A percentile compares a stretch with the other conserved stretches of the same genome.
phyloP scores from a whole-genome alignment of 2,797 vertebrate genomes.

The Lophius americanus region DNA sequence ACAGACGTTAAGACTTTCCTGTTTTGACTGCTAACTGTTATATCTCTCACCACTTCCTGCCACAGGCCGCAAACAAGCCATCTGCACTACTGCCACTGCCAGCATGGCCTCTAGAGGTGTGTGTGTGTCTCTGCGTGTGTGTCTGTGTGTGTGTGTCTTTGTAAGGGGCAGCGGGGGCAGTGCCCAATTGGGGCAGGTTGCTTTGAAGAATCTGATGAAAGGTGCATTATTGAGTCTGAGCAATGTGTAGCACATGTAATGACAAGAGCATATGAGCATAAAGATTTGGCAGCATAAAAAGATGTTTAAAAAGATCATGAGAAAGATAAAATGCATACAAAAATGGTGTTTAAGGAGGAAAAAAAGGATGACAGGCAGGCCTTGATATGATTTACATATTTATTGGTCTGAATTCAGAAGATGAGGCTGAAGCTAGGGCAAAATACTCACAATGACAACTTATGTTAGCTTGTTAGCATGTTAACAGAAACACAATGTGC shows the following conservation, averaged over 20 bases:
- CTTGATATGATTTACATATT: no score
- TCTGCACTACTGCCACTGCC: constrained; percentile 64
- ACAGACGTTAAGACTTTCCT: constrained; percentile 20
- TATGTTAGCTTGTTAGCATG: no score
- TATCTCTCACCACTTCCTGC: constrained; percentile 55
- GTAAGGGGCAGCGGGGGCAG: constrained; percentile 14
- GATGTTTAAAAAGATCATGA: neutral
- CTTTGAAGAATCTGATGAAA: constrained; percentile 21
- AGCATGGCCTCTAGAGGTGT: constrained; percentile 52
- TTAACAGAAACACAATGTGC: no score
- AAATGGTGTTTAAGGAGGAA: neutral
- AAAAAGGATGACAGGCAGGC: neutral
- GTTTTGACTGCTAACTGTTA: constrained; percentile 40
- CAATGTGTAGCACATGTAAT: neutral
- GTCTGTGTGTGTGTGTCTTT: neutral
- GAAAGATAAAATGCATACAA: neutral
- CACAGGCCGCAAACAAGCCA: constrained; percentile 67
- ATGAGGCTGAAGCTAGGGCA: no score
- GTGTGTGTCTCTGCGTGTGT: constrained; percentile 12
- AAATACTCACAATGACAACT: no score
- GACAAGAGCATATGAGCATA: neutral
- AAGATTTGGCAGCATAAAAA: constrained; percentile 8
- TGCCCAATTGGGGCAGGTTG: constrained; percentile 26
- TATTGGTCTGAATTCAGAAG: no score
- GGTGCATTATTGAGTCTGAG: constrained; percentile 4